Conservation (phyloP, 1,140 invertebrate species). For the Melipona quadrifasciata region DNA sequence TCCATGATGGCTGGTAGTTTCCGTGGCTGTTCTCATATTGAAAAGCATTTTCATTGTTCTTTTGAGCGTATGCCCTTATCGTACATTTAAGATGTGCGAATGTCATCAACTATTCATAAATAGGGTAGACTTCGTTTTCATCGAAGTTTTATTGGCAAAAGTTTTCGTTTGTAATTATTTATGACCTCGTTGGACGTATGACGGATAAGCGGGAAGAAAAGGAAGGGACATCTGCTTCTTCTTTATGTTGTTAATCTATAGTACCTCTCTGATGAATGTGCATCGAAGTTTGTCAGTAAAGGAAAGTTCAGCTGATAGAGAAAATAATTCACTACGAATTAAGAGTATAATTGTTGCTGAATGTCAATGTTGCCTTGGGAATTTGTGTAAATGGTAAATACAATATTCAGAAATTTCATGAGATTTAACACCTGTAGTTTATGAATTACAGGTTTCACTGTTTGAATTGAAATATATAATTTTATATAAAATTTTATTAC, state of each 20-base stretch:
- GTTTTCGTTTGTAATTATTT: background rate
- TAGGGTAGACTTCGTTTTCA: background rate
- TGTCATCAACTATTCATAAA: background rate
- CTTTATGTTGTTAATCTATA: background rate
- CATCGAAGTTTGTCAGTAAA: background rate
- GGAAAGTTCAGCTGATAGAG: background rate
- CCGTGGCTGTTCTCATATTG: background rate
- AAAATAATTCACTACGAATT: too few relatives aligned
- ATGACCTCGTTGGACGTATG: background rate
- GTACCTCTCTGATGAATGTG: background rate
- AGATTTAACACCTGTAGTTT: too few relatives aligned
- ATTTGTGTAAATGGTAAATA: too few relatives aligned
- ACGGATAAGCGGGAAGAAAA: background rate
- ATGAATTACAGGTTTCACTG: too few relatives aligned
- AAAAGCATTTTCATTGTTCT: background rate
- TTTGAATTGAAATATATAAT: too few relatives aligned
- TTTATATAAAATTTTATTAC: too few relatives aligned
- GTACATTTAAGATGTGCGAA: fast-evolving
- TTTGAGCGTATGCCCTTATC: constrained; percentile 25
- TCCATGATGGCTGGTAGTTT: background rate
- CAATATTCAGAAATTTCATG: too few relatives aligned
- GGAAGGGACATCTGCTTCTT: background rate
- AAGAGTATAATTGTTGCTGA: too few relatives aligned
- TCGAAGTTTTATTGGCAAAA: background rate
- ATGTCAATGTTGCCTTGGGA: too few relatives aligned